These are phyloP conservation scores for Paraplagusia blochii DNA, from an alignment of 2,113 vertebrate genomes.

Conservation along the genomic window DNA sequence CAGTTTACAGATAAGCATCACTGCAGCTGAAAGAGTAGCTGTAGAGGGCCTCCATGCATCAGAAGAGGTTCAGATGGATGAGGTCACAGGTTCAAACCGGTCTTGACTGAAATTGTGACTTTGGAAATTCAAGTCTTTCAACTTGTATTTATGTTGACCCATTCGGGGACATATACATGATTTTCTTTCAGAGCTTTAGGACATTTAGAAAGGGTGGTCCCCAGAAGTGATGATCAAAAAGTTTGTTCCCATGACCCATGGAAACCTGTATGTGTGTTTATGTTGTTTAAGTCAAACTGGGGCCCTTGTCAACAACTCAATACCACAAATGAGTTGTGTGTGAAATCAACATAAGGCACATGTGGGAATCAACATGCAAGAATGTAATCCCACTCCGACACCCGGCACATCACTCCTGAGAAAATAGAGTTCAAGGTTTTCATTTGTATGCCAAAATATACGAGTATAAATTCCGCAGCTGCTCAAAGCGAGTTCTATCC, in stretches of 20 bases:
- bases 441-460: constrained; percentile 24
- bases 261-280: constrained; percentile 51
- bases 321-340: constrained; percentile 36
- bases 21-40: no score
- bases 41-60: no score
- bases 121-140: no score
- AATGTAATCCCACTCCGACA: not conserved
- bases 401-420: constrained; percentile 3
- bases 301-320: constrained; percentile 52
- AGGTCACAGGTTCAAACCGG: no score
- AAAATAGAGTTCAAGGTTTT: constrained; percentile 29
- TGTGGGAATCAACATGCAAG: not conserved
- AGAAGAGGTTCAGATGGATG: no score
- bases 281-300: constrained; percentile 61
- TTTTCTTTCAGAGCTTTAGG: no score
- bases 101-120: no score
- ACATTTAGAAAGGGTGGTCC: no score
- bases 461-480: constrained; percentile 14
- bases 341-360: constrained; percentile 1
- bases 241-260: constrained; percentile 33
- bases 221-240: no score
- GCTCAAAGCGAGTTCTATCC: constrained; percentile 39
- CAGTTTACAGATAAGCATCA: no score
- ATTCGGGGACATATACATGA: no score
- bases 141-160: no score